Evolutionary conservation across 2,797 vertebrate species (phyloP), one percentile per base, ranked within the genome.

Genomic region (Rousettus madagascariensis): DNA sequence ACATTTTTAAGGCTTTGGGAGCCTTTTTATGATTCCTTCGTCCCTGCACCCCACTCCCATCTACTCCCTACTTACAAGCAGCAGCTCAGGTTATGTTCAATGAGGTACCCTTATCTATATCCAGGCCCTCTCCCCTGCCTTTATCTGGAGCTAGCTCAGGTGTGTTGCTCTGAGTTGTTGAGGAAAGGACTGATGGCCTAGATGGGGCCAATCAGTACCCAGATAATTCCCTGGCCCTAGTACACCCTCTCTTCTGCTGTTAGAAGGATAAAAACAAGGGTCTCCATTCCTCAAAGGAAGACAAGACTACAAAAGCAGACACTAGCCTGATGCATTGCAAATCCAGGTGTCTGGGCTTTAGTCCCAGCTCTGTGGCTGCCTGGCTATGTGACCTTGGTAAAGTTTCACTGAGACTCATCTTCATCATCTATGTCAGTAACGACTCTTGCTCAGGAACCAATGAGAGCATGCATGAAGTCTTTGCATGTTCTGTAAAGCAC

Each of bases 341-440:
- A 80, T 26, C 28, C 26, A 71, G 53, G n/a, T 1, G 16, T 22
- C 65, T 79, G 55, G 65, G 61, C 85, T 87, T 90, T 66, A 3
- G 12, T 83, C 46, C 77, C 59, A 61, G 53, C 53, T 74, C 85
- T 17, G 15, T 49, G 41, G 28, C 80, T 55, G 43, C 53, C 69
- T 43, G 53, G 57, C 63, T 91, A 0, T n/a, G 30, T 88, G 91
- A 59, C 77, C 57, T 80, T 65, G 1, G 43, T 53, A 53, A 80
- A 61, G 24, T 95, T 69, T 95, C 59, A 49, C 71, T 68, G 82
- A 79, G 46, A 86, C 69, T 87, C 86, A 69, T 57, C 71, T 57
- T 75, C 38, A 85, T 82, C 86, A 36, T 55, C 78, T n/a, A 0
- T 53, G 41, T 86, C 36, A 72, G 33, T 72, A 63, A 11, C 59